Evolutionary conservation across 2,113 vertebrate genomes (phyloP), one percentile per base, ranked within the genome.

Genomic region (Labrus mixtus): DNA sequence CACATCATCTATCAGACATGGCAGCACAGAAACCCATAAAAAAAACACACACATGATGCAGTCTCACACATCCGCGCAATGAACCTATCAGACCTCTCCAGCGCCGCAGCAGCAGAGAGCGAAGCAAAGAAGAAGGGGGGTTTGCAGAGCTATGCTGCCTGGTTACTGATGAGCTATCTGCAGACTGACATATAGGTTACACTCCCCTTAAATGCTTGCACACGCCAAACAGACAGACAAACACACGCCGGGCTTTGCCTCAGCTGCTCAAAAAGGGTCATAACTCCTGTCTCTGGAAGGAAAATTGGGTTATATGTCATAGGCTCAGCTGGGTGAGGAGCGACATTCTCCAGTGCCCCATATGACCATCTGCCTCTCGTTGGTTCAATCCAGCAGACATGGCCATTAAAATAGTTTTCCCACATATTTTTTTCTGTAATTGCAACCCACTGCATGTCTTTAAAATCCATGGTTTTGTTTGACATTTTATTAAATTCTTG

Each of bases 91-190:
- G 77, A 80, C 76, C 43, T 41, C 62, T 80, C 19, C 66, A 45
- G 41, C 64, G 46, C 67, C 3, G 39, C 66, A 55, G 74, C 51
- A 22, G 55, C 36, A 78, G 67, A 55, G 68, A 73, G 54, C 65
- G 68, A 62, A 67, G 55, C 33, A 65, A 29, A 51, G 50, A 46
- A 46, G 79, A 16, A 61, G 70, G 77, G 76, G 66, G 74, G 61
- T 29, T 58, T 63, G 69, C 37, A 65, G 73, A 59, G 60, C 65
- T 73, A 56, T 82, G 83, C 86, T 87, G 70, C 69, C 70, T 87
- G 89, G 82, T 88, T 92, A 88, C 89, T 86, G 89, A 93, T 85
- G 73, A 91, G 87, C 83, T 81, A 79, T 86, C 82, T 90, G 87
- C 74, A 87, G 75, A 76, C 62, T 83, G 80, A 85, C 85, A 87